Conservation (phyloP, 2,888 invertebrate genomes). For the Orthonychiurus folsomi region DNA sequence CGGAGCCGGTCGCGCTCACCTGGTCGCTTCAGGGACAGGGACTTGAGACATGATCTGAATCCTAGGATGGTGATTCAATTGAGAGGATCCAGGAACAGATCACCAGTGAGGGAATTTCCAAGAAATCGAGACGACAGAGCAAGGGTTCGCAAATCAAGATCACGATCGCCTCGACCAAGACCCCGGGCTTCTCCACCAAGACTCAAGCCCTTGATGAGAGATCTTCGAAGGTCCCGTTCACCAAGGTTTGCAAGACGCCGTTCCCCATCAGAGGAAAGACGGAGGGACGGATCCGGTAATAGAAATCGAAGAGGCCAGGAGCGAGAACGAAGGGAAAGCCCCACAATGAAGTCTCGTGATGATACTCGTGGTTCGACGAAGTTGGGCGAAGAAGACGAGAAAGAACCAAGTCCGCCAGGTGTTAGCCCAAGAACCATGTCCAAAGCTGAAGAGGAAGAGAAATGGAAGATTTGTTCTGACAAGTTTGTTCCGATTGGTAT, state of each 20-base stretch:
- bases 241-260: background rate
- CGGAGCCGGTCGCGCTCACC: background rate
- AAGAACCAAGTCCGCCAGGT: conserved; percentile 29
- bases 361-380: conserved; percentile 33
- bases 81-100: background rate
- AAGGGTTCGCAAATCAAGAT: background rate
- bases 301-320: conserved; percentile 11
- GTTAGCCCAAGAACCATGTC: conserved; percentile 11
- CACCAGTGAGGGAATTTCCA: background rate
- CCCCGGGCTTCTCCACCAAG: background rate
- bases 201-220: conserved; percentile 6
- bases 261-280: background rate
- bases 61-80: background rate
- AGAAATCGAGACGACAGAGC: background rate
- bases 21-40: background rate
- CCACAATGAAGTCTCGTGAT: background rate
- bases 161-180: background rate
- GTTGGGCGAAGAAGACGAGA: conserved; percentile 14
- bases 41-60: background rate
- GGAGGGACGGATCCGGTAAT: conserved; percentile 2
- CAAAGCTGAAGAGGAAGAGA: conserved; percentile 20
- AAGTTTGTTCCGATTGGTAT: conserved; percentile 23
- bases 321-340: conserved; percentile 1
- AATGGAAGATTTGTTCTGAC: conserved; percentile 21
- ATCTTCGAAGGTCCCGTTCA: conserved; percentile 15